Conservation (phyloP, 2,797 vertebrate genomes). For the Chloroceryle inda region DNA sequence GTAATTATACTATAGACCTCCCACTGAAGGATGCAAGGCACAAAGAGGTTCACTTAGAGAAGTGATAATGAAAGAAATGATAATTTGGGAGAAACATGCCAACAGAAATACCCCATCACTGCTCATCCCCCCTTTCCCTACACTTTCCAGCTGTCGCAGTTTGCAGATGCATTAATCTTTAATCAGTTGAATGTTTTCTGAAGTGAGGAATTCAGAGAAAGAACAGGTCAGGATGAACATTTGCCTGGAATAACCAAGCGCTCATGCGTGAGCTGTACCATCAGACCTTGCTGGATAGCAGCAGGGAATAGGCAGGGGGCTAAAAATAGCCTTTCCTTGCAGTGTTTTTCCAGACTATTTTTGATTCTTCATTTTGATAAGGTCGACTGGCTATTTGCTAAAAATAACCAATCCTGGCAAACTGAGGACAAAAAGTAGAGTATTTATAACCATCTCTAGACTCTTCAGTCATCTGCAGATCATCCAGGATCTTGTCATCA, state of each 20-base stretch:
- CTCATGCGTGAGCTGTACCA: slow-evolving; percentile 65
- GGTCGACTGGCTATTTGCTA: slow-evolving; percentile 81
- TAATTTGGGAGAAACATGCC: slow-evolving; percentile 55
- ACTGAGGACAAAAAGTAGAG: slow-evolving; percentile 81
- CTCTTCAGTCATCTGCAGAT: slow-evolving; percentile 48
- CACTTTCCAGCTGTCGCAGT: slow-evolving; percentile 67
- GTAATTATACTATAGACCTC: neutral
- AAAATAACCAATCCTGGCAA: slow-evolving; percentile 83
- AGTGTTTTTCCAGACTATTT: slow-evolving; percentile 83
- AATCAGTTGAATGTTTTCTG: slow-evolving; percentile 79
- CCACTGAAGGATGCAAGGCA: neutral
- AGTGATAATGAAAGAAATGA: neutral
- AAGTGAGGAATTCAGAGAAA: slow-evolving; percentile 69
- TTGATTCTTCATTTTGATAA: slow-evolving; percentile 84
- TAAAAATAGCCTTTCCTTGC: slow-evolving; percentile 81
- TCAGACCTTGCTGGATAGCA: slow-evolving; percentile 74
- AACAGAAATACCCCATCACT: slow-evolving; percentile 61
- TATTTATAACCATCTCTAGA: slow-evolving; percentile 78
- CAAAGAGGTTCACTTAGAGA: neutral
- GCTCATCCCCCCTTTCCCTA: neutral
- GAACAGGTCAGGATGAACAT: slow-evolving; percentile 57
- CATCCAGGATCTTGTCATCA: slow-evolving; percentile 39
- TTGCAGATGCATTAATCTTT: slow-evolving; percentile 82
- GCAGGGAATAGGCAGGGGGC: slow-evolving; percentile 71
- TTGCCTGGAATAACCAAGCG: slow-evolving; percentile 74